A percentile compares a stretch with the other conserved stretches of the same genome.
Conservation (phyloP, 2,888 invertebrate genomes). For the Melipona bicolor region DNA sequence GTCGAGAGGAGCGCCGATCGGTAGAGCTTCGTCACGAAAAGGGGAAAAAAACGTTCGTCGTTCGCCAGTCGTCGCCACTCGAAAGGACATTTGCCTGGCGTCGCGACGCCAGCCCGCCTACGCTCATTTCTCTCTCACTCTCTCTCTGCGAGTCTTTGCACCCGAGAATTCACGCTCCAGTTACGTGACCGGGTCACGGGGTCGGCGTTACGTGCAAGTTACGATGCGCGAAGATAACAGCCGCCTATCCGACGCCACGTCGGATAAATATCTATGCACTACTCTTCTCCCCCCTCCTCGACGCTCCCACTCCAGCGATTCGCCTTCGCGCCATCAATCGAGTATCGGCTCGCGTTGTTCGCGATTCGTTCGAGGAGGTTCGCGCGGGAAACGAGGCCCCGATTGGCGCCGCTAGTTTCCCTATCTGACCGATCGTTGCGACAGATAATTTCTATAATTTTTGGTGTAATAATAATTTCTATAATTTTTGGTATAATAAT, state of each 20-base stretch:
- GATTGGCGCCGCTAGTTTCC: background rate
- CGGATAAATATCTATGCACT: conserved; percentile 31
- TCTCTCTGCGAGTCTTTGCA: conserved; percentile 36
- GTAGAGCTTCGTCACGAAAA: conserved; percentile 14
- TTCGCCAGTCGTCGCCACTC: conserved; percentile 7
- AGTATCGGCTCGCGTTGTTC: background rate
- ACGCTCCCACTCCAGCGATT: background rate
- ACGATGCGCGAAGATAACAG: conserved; percentile 30
- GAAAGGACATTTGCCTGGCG: conserved; percentile 52
- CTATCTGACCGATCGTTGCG: no score
- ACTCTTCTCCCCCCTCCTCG: background rate
- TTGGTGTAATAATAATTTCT: no score
- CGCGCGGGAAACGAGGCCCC: background rate
- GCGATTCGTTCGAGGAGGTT: background rate
- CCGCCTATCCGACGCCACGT: conserved; percentile 61
- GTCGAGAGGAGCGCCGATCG: conserved; percentile 23
- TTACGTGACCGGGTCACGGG: conserved; percentile 70
- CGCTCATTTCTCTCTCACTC: background rate
- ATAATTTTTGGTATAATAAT: no score
- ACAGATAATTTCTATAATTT: no score
- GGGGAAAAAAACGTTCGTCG: background rate
- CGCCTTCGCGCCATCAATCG: background rate
- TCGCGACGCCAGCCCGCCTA: conserved; percentile 52
- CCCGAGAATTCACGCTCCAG: conserved; percentile 68
- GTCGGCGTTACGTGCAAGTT: conserved; percentile 54